A percentile compares a stretch with the other conserved stretches of the same genome.
Conservation (phyloP, 2,113 vertebrate species). For the Emydura subglobosa region DNA sequence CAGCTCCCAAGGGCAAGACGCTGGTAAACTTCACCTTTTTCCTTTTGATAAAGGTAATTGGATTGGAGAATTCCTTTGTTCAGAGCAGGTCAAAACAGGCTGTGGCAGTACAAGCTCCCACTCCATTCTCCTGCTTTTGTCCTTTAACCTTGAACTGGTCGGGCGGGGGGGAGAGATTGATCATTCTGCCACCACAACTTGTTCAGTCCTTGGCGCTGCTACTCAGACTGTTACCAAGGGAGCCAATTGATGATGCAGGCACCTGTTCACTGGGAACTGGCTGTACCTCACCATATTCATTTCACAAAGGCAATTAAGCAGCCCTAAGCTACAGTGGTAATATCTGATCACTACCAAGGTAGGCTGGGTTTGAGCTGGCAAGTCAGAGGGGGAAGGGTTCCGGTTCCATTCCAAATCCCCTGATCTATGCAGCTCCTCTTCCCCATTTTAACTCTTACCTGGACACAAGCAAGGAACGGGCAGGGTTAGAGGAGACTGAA, state of each 20-base stretch:
- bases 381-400: too few relatives aligned
- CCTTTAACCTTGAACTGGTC: accelerated
- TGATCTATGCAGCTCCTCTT: background rate
- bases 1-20: background rate
- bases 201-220: background rate
- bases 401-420: too few relatives aligned
- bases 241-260: background rate
- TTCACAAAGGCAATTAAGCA: accelerated
- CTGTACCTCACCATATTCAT: background rate
- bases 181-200: accelerated
- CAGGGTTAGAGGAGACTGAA: background rate
- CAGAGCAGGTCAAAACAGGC: accelerated
- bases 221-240: background rate
- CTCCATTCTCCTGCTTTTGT: background rate
- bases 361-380: background rate
- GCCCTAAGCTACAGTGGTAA: background rate
- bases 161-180: too few relatives aligned
- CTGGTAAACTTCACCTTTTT: background rate
- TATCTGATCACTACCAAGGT: too few relatives aligned
- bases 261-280: background rate
- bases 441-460: background rate
- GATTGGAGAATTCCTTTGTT: background rate
- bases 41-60: background rate
- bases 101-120: accelerated
- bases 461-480: background rate